Evolutionary conservation across 2,888 invertebrate species (phyloP).

Genomic region (Calameuta filiformis): DNA sequence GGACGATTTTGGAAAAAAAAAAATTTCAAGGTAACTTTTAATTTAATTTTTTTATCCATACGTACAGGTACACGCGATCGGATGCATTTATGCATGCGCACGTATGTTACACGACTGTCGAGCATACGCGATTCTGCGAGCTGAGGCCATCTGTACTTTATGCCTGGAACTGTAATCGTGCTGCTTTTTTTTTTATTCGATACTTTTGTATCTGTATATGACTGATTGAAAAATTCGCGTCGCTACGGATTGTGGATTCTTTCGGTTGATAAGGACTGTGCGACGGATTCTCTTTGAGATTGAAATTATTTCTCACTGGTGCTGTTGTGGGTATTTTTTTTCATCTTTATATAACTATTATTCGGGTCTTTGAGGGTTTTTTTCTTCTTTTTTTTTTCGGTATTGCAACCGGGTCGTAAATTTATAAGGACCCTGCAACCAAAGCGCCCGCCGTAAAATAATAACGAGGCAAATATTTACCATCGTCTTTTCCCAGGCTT

Average conservation of each 20-base stretch:
- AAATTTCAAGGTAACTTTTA: not conserved
- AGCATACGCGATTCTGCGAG: slow-evolving; percentile 38
- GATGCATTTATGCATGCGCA: slow-evolving; percentile 5
- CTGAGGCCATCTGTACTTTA: slow-evolving; percentile 56
- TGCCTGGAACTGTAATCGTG: slow-evolving; percentile 35
- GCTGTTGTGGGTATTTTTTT: not conserved
- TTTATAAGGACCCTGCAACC: slow-evolving; percentile 39
- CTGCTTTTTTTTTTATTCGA: not conserved
- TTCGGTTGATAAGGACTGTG: not conserved
- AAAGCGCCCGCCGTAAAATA: slow-evolving; percentile 48
- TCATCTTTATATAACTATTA: not conserved
- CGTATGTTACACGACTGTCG: slow-evolving; percentile 5
- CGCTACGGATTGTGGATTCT: not conserved
- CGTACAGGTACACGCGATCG: not conserved
- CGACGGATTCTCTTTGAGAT: not conserved
- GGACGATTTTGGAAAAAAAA: not conserved
- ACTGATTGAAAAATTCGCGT: not conserved
- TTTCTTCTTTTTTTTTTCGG: not conserved
- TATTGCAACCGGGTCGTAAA: slow-evolving; percentile 27
- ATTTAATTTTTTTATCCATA: not conserved
- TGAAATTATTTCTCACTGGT: not conserved
- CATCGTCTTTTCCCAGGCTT: slow-evolving; percentile 27
- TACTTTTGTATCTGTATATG: not conserved
- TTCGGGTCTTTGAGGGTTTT: not conserved
- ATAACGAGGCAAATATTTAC: slow-evolving; percentile 55